Percentiles rank a stretch among this genome's conserved stretches.
Conservation (phyloP, 2,888 invertebrate species). For the Anarsia innoxiella region DNA sequence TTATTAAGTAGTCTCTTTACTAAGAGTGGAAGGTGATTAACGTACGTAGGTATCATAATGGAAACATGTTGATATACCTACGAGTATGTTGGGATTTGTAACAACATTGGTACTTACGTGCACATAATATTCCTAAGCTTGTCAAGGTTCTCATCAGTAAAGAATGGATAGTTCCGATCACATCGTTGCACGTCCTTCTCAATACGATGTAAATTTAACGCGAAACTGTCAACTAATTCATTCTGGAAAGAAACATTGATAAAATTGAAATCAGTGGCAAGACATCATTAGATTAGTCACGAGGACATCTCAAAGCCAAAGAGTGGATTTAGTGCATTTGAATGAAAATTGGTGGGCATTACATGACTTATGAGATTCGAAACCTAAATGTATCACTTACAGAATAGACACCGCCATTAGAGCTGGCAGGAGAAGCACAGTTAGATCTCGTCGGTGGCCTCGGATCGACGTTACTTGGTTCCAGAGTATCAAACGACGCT, state of each 20-base stretch:
- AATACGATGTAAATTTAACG: slow-evolving; percentile 93
- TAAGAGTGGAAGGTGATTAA: too few species aligned
- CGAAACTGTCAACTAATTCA: slow-evolving; percentile 88
- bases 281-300: too few species aligned
- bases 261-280: too few species aligned
- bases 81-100: too few species aligned
- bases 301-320: too few species aligned
- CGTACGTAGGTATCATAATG: too few species aligned
- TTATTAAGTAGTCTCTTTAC: too few species aligned
- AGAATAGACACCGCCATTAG: slow-evolving; percentile 92
- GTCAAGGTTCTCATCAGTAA: slow-evolving; percentile 90
- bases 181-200: slow-evolving; percentile 98
- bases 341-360: too few species aligned
- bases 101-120: slow-evolving; percentile 84
- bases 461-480: slow-evolving; percentile 52
- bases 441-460: slow-evolving; percentile 71
- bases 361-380: too few species aligned
- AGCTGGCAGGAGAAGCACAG: slow-evolving; percentile 90
- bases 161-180: slow-evolving; percentile 95
- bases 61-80: too few species aligned
- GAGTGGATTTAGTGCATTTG: too few species aligned
- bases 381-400: too few species aligned
- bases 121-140: slow-evolving; percentile 96
- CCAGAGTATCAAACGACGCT: slow-evolving; percentile 63
- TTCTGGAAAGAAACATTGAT: slow-evolving; percentile 78